A percentile compares a stretch with the other conserved stretches of the same genome.
Evolutionary conservation across 2,888 invertebrate species (phyloP).

Genomic region (Nephrotoma flavescens): DNA sequence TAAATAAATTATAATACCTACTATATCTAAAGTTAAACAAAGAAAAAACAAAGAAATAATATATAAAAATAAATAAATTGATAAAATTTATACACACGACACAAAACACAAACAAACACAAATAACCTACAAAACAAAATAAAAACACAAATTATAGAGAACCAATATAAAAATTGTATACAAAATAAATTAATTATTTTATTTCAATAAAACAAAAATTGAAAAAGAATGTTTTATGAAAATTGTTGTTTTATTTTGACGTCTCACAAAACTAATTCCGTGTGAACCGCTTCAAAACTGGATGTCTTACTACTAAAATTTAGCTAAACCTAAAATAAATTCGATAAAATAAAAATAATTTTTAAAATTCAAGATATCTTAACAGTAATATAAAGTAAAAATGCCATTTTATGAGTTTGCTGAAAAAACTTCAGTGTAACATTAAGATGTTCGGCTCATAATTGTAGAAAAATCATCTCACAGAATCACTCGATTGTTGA

Average conservation of each 20-base stretch:
- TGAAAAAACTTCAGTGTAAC: too few relatives aligned
- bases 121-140: neutral
- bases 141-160: neutral
- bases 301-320: too few relatives aligned
- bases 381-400: too few relatives aligned
- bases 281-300: too few relatives aligned
- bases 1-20: neutral
- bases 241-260: neutral
- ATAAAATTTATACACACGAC: neutral
- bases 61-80: neutral
- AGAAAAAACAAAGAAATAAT: neutral
- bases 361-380: too few relatives aligned
- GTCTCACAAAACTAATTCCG: too few relatives aligned
- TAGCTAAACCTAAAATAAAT: too few relatives aligned
- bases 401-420: too few relatives aligned
- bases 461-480: too few relatives aligned
- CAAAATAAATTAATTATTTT: neutral
- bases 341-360: too few relatives aligned
- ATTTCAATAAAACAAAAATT: neutral
- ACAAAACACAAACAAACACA: neutral
- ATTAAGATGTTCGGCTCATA: too few relatives aligned
- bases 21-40: neutral
- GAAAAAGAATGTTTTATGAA: neutral
- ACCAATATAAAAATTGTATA: neutral
- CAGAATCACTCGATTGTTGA: too few relatives aligned